Conservation (phyloP, 2,113 vertebrate species). For the Gallinago undulata region DNA sequence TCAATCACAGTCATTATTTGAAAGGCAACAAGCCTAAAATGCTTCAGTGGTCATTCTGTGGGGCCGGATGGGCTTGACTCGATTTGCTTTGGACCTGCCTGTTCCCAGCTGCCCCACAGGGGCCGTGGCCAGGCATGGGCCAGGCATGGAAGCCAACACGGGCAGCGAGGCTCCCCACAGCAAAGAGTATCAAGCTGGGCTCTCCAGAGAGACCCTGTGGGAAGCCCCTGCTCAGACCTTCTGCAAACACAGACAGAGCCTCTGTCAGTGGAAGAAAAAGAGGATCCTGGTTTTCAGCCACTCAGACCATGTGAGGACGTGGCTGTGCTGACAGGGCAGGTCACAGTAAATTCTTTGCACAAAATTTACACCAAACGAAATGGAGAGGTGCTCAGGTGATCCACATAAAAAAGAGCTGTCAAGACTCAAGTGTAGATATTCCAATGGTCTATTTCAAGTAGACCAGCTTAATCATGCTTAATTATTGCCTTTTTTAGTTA, state of each 20-base stretch:
- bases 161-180: background rate
- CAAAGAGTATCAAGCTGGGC: background rate
- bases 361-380: background rate
- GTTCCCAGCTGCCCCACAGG: background rate
- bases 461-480: background rate
- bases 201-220: background rate
- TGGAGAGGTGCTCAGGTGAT: background rate
- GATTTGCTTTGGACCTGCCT: rapidly evolving
- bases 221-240: background rate
- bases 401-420: background rate
- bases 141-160: rapidly evolving
- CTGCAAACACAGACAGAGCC: background rate
- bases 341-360: background rate
- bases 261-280: background rate
- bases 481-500: slow-evolving; percentile 7
- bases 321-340: background rate
- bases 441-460: background rate
- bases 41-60: background rate
- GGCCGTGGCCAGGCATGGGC: rapidly evolving
- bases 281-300: background rate
- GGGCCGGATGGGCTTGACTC: background rate
- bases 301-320: background rate
- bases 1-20: background rate
- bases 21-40: background rate
- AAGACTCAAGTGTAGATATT: background rate